Conservation (phyloP, 1,140 invertebrate species). For the Drosophila kikkawai region DNA sequence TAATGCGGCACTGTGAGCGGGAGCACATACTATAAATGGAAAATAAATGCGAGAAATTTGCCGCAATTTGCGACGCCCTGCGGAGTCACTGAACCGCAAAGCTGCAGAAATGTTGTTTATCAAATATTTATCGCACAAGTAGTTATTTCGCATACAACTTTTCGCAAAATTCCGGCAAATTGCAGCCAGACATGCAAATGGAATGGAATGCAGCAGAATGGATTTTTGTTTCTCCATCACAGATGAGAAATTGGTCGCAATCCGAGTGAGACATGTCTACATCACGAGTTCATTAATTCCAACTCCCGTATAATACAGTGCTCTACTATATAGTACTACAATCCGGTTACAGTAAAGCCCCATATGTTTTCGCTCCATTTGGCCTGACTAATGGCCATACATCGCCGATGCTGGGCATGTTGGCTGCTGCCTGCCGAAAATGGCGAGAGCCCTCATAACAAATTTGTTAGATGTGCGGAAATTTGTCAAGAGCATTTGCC, state of each 20-base stretch:
- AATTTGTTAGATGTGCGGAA: slow-evolving; percentile 65
- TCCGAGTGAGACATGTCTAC: slow-evolving; percentile 65
- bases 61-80: slow-evolving; percentile 63
- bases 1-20: slow-evolving; percentile 32
- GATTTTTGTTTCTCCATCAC: background rate
- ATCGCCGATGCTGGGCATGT: slow-evolving; percentile 31
- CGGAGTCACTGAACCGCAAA: slow-evolving; percentile 64
- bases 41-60: slow-evolving; percentile 68
- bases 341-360: slow-evolving; percentile 6
- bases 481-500: slow-evolving; percentile 62
- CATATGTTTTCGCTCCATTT: slow-evolving; percentile 59
- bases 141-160: slow-evolving; percentile 21
- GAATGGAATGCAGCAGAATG: slow-evolving; percentile 36
- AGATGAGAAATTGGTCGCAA: slow-evolving; percentile 48
- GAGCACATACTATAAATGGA: slow-evolving; percentile 47
- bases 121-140: slow-evolving; percentile 60
- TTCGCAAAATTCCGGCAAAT: slow-evolving; percentile 44
- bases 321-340: slow-evolving; percentile 6
- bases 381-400: slow-evolving; percentile 60
- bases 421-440: slow-evolving; percentile 37
- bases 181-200: slow-evolving; percentile 64
- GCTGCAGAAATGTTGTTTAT: slow-evolving; percentile 62
- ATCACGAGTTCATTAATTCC: slow-evolving; percentile 76
- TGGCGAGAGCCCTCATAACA: slow-evolving; percentile 64
- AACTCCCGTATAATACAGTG: slow-evolving; percentile 27